Evolutionary conservation across 2,113 vertebrate species (phyloP).

Genomic region (Tringa solitaria): DNA sequence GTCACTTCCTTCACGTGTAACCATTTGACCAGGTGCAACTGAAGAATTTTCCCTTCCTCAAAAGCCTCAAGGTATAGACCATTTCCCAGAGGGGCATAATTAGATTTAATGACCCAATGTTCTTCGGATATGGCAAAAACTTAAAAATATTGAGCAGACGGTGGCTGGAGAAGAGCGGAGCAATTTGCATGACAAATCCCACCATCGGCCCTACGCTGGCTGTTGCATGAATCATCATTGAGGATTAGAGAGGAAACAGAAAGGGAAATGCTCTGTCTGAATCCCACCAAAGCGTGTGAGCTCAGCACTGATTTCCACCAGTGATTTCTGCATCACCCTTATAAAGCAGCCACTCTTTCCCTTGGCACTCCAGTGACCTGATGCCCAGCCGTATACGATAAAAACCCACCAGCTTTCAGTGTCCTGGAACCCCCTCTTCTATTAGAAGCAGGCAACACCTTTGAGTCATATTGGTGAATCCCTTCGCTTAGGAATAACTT

Average conservation of each 20-base stretch:
- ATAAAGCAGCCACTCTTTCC: not conserved
- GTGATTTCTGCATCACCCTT: not conserved
- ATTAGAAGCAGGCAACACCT: not conserved
- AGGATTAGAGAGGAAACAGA: constrained; percentile 16
- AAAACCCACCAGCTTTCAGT: not conserved
- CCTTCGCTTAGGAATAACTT: not conserved
- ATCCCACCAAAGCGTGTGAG: not conserved
- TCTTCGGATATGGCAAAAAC: not conserved
- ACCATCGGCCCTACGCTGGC: not conserved
- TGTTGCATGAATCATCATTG: not conserved
- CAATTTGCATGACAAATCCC: constrained; percentile 1
- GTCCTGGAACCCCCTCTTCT: not conserved
- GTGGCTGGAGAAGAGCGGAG: not conserved
- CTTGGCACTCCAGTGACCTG: not conserved
- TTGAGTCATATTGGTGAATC: not conserved
- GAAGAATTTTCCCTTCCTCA: constrained; percentile 48
- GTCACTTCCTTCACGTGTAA: constrained; percentile 52
- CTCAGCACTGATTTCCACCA: not conserved
- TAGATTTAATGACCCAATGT: constrained; percentile 46
- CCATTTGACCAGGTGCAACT: constrained; percentile 63
- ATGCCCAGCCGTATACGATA: not conserved
- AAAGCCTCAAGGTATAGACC: constrained; percentile 47
- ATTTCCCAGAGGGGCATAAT: constrained; percentile 39
- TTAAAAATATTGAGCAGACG: not conserved
- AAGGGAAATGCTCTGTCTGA: not conserved